These are phyloP conservation scores for Aplysina aerophoba DNA, from an alignment of 37 sponge, comb jelly and placozoan species.

Conservation along the genomic window DNA sequence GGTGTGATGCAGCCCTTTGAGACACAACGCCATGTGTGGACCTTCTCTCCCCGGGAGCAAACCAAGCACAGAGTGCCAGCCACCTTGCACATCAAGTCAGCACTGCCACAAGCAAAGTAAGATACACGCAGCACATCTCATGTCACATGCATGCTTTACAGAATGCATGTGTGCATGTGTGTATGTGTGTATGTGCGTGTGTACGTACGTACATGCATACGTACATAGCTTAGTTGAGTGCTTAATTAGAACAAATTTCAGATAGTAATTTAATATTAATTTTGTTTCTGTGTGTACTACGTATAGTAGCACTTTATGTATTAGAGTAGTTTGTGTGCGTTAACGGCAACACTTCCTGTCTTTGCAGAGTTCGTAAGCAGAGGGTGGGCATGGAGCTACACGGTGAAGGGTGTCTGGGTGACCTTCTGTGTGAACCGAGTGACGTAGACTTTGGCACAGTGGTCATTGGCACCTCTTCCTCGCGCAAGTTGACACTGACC, in stretches of 20 bases:
- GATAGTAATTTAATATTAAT: too few species aligned
- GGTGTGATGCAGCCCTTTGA: background rate
- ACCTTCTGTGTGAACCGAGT: constrained; percentile 45
- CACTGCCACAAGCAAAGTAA: too few species aligned
- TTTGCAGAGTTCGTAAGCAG: background rate
- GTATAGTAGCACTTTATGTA: too few species aligned
- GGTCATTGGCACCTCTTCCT: constrained; percentile 62
- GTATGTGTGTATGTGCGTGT: constrained; percentile 43
- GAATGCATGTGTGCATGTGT: constrained; percentile 33
- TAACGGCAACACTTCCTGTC: too few species aligned
- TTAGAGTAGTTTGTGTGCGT: too few species aligned
- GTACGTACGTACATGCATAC: constrained; percentile 12
- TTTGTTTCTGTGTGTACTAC: too few species aligned
- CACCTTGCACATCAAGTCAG: background rate
- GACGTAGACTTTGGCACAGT: constrained; percentile 69
- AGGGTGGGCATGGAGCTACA: background rate
- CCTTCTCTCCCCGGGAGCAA: constrained; percentile 52
- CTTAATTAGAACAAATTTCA: too few species aligned
- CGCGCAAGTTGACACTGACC: constrained; percentile 55
- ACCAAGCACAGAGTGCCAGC: constrained; percentile 29
- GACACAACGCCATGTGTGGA: constrained; percentile 58
- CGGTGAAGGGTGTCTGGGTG: constrained; percentile 19
- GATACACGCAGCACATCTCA: too few species aligned
- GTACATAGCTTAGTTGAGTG: too few species aligned
- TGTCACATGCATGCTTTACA: background rate